Base-by-base conservation (phyloP, 2,888 invertebrate genomes). In the Drosophila emarginata region DNA sequence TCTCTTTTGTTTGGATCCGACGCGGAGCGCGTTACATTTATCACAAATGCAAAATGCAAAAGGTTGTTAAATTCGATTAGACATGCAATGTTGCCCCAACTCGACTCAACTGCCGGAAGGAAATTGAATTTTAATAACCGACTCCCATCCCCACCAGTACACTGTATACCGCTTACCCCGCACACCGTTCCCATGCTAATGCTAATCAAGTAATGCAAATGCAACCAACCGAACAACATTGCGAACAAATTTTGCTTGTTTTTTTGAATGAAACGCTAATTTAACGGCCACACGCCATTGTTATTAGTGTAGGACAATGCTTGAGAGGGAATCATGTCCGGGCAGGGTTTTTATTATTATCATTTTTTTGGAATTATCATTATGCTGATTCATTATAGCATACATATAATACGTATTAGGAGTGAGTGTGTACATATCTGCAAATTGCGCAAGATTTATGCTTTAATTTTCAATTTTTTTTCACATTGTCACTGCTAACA, bases 121-220 rank as follows among this genome's bases (percentile, higher is more conserved):
- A 87, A 84, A 84, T 84, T 87, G 84, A 84, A 84, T 87, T 84
- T 84, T 84, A 84, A 84, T 84, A 85, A 84, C 67, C 67, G 79
- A 36, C 15, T 78, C 70, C 61, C 80, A 80, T 72, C 73, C 81
- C 75, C 63, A n/a, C 61, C 84, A 82, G 1, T 9, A 32, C 2
- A 5, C 26, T 26, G n/a, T n/a, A n/a, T n/a, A n/a, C 0, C 7
- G 1, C 14, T 40, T 9, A 0, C 18, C 9, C 40, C 9, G 9
- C 18, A 32, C 11, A 32, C 32, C 9, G 32, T 32, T 32, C 11
- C 87, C 88, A 78, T 32, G 80, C 88, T 82, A 82, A 82, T 88
- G 82, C 82, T 45, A 82, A 82, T 87, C 84, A 88, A 87, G 83
- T 88, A 83, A 64, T 50, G 56, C 36, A 45, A 21, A 36, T 53